Conservation (phyloP, 2,888 invertebrate genomes). For the Agrypnus murinus region DNA sequence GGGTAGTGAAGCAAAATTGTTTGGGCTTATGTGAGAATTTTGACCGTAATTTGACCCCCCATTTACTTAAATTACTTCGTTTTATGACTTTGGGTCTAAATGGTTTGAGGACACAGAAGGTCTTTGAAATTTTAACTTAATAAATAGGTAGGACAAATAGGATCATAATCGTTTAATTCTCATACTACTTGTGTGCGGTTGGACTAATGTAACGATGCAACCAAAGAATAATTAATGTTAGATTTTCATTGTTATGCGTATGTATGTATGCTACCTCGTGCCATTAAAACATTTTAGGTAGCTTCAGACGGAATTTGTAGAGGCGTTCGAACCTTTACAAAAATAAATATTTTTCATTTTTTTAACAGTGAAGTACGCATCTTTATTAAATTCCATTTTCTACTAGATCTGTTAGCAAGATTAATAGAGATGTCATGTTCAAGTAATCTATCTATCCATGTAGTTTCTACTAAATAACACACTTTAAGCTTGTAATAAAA, state of each 20-base stretch:
- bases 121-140: conserved; percentile 24
- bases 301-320: too few relatives aligned
- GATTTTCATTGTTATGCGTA: too few relatives aligned
- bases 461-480: conserved; percentile 2
- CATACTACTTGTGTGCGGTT: conserved; percentile 5
- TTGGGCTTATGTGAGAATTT: conserved; percentile 27
- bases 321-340: too few relatives aligned
- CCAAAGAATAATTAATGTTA: too few relatives aligned
- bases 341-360: too few relatives aligned
- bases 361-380: too few relatives aligned
- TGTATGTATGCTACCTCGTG: too few relatives aligned
- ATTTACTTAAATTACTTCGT: conserved; percentile 31
- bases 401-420: too few relatives aligned
- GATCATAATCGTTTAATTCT: conserved; percentile 19
- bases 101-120: not conserved
- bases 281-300: too few relatives aligned
- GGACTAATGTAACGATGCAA: too few relatives aligned
- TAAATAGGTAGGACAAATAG: conserved; percentile 19
- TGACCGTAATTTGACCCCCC: conserved; percentile 32
- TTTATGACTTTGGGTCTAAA: conserved; percentile 22
- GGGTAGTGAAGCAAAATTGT: conserved; percentile 16
- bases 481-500: not conserved
- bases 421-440: conserved; percentile 9
- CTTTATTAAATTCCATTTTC: too few relatives aligned
- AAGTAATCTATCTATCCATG: not conserved